Evolutionary conservation across 2,888 invertebrate species (phyloP).

Genomic region (Scaptomyza tumidula): DNA sequence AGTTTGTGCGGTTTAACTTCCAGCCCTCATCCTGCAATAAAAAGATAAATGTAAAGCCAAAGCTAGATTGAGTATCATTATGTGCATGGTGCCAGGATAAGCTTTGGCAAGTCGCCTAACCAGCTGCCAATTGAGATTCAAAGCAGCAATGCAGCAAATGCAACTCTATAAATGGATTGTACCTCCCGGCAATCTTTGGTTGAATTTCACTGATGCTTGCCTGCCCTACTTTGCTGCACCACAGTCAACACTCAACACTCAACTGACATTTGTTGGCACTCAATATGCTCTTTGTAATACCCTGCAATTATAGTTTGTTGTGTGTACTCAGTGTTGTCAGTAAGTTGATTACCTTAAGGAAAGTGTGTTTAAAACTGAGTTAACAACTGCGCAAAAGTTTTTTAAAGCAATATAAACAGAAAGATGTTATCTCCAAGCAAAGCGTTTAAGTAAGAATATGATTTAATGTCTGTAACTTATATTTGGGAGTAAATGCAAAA

Average conservation of each 20-base stretch:
- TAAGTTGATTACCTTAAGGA: too few species aligned
- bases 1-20: conserved; percentile 97
- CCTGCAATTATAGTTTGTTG: neutral
- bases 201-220: conserved; percentile 24
- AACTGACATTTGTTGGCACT: conserved; percentile 28
- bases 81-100: conserved; percentile 17
- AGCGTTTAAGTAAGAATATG: too few species aligned
- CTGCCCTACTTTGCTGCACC: conserved; percentile 41
- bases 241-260: conserved; percentile 9
- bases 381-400: too few species aligned
- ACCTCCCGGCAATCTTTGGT: conserved; percentile 28
- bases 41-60: conserved; percentile 6
- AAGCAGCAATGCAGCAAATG: conserved; percentile 47
- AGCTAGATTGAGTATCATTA: conserved; percentile 33
- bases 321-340: neutral
- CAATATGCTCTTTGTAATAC: conserved; percentile 27
- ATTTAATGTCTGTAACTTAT: too few species aligned
- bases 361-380: too few species aligned
- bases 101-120: conserved; percentile 63
- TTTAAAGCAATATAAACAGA: too few species aligned
- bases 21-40: conserved; percentile 94
- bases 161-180: conserved; percentile 60
- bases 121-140: conserved; percentile 67
- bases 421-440: too few species aligned
- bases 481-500: too few species aligned